These are phyloP conservation scores for Ctena decussata DNA, from an alignment of 2,888 invertebrate species.

Conservation along the genomic window DNA sequence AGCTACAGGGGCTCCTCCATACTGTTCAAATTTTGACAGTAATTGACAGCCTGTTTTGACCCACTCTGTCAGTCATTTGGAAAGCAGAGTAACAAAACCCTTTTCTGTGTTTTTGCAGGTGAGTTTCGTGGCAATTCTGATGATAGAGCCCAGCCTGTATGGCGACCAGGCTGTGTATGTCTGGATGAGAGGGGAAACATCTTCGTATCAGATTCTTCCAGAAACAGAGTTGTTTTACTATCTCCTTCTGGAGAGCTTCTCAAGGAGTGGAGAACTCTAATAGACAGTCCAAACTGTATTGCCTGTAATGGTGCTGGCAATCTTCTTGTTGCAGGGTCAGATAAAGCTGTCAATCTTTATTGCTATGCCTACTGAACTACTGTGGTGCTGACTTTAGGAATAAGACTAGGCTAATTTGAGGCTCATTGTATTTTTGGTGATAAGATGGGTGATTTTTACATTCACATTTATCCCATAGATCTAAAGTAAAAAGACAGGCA, in stretches of 20 bases:
- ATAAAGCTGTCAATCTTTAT: constrained; percentile 58
- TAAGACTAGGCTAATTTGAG: no score
- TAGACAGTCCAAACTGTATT: constrained; percentile 40
- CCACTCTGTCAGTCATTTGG: no score
- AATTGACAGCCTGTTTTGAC: no score
- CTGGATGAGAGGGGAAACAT: constrained; percentile 61
- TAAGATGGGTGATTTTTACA: no score
- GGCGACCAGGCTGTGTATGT: constrained; percentile 57
- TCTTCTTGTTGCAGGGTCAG: constrained; percentile 57
- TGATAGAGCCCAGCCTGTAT: not conserved
- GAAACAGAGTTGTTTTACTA: constrained; percentile 58
- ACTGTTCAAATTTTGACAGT: no score
- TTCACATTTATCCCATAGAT: no score
- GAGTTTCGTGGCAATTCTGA: constrained; percentile 21
- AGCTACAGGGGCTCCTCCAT: no score
- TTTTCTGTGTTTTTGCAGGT: constrained; percentile 54
- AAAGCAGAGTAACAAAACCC: no score
- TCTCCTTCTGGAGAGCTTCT: constrained; percentile 44
- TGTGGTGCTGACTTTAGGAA: no score
- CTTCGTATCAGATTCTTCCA: constrained; percentile 61
- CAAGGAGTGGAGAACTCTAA: constrained; percentile 58
- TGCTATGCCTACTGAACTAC: constrained; percentile 13
- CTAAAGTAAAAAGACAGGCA: no score
- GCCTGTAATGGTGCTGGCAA: constrained; percentile 50
- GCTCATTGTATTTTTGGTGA: no score